Evolutionary conservation across 1,140 invertebrate genomes (phyloP).

Genomic region (Nasonia giraulti): DNA sequence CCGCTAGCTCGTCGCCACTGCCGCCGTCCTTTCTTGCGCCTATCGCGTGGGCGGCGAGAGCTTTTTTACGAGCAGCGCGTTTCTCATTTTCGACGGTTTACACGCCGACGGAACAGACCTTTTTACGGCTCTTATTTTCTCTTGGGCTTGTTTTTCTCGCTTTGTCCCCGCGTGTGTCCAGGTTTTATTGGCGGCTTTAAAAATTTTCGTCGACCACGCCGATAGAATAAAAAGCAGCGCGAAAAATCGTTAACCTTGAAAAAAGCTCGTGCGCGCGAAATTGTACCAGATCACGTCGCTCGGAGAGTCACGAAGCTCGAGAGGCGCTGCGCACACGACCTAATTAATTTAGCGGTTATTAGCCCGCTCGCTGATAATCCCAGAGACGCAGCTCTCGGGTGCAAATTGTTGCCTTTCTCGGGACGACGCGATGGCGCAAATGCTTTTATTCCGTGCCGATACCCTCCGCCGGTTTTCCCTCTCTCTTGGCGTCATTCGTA

Average conservation of each 20-base stretch:
- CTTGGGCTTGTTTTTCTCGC: background rate
- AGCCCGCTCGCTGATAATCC: slow-evolving; percentile 29
- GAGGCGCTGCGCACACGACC: too few relatives aligned
- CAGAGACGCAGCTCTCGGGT: background rate
- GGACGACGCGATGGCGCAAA: slow-evolving; percentile 12
- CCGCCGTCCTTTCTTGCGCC: slow-evolving; percentile 1
- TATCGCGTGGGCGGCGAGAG: background rate
- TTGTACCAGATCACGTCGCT: background rate
- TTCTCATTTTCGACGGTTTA: slow-evolving; percentile 19
- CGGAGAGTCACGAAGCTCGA: background rate
- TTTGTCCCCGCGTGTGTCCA: too few relatives aligned
- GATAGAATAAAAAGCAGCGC: background rate
- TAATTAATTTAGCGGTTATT: slow-evolving; percentile 46
- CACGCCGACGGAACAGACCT: background rate
- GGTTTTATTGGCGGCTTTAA: background rate
- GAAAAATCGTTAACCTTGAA: background rate
- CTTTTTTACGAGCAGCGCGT: background rate
- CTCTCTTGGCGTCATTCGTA: slow-evolving; percentile 11
- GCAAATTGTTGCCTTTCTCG: slow-evolving; percentile 19
- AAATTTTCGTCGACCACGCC: background rate
- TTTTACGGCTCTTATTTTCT: slow-evolving; percentile 11
- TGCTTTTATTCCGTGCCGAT: slow-evolving; percentile 47
- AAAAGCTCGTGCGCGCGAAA: background rate
- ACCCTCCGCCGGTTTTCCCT: slow-evolving; percentile 13
- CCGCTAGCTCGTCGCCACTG: background rate